These are phyloP conservation scores for Calameuta filiformis DNA, from an alignment of 2,888 invertebrate genomes.

Conservation along the genomic window DNA sequence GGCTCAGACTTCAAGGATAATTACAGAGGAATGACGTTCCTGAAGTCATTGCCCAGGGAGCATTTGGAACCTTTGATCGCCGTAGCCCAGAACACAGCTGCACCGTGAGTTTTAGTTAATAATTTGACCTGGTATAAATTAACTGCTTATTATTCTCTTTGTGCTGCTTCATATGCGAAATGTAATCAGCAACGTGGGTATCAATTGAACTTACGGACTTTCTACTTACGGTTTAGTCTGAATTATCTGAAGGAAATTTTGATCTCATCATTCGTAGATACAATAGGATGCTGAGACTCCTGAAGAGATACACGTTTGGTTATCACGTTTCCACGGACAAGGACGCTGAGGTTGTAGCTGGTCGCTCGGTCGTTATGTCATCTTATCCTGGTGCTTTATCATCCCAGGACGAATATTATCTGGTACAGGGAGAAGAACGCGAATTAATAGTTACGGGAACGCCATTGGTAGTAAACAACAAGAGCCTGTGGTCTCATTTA, in stretches of 20 bases:
- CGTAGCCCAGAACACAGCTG: constrained; percentile 85
- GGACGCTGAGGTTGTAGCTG: constrained; percentile 71
- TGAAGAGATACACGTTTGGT: constrained; percentile 86
- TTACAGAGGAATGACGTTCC: constrained; percentile 55
- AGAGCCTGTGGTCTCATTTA: constrained; percentile 76
- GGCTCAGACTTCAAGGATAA: constrained; percentile 62
- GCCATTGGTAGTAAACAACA: constrained; percentile 80
- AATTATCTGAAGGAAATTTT: background rate
- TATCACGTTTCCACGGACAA: constrained; percentile 72
- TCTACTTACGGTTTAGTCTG: background rate
- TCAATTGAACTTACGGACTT: background rate
- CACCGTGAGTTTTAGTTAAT: constrained; percentile 67
- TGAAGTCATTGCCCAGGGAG: constrained; percentile 49
- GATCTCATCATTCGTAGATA: constrained; percentile 68
- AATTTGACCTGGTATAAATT: background rate
- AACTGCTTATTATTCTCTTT: background rate
- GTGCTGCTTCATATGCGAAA: background rate
- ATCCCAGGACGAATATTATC: constrained; percentile 87
- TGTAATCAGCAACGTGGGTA: background rate
- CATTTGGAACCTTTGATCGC: constrained; percentile 69
- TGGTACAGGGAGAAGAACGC: constrained; percentile 68
- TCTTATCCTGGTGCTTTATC: constrained; percentile 86
- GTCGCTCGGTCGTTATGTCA: constrained; percentile 79
- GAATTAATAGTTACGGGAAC: constrained; percentile 81
- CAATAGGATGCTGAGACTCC: constrained; percentile 82